phyloP scores from a whole-genome alignment of 2,888 invertebrate genomes.

The Argyresthia albistria region DNA sequence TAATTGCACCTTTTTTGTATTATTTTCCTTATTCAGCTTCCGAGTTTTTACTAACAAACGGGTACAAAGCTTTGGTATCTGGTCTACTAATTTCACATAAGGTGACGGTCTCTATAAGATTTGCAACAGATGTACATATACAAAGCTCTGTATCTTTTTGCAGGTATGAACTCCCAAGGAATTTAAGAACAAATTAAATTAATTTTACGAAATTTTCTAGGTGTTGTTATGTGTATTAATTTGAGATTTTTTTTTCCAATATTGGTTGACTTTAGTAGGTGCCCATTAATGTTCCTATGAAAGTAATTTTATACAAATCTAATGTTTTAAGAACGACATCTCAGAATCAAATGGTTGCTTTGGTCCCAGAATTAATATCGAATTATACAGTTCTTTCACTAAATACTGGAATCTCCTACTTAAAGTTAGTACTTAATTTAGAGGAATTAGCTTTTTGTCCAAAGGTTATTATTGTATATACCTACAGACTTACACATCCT shows the following conservation, averaged over 20 bases:
- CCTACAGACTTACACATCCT: constrained; percentile 29
- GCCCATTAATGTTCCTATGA: constrained; percentile 50
- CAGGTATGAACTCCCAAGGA: constrained; percentile 54
- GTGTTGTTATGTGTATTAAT: constrained; percentile 20
- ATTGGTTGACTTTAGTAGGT: constrained; percentile 23
- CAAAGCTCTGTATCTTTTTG: constrained; percentile 37
- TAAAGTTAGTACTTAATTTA: constrained; percentile 62
- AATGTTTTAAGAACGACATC: constrained; percentile 6
- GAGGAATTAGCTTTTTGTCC: constrained; percentile 41
- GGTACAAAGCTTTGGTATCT: constrained; percentile 17
- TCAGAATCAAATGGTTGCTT: background rate
- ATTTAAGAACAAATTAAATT: constrained; percentile 43
- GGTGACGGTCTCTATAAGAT: constrained; percentile 23
- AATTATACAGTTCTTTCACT: background rate
- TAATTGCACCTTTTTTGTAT: background rate
- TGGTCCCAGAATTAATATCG: too few relatives aligned
- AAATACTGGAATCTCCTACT: constrained; percentile 57
- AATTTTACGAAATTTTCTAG: constrained; percentile 23
- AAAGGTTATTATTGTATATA: constrained; percentile 42
- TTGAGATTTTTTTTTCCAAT: constrained; percentile 25
- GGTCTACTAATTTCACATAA: constrained; percentile 14
- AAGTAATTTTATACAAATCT: constrained; percentile 12
- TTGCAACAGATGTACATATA: constrained; percentile 3
- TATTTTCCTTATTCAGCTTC: constrained; percentile 16
- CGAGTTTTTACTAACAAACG: constrained; percentile 29